phyloP scores from a whole-genome alignment of 2,113 vertebrate species.

The Thalassarche chlororhynchos region DNA sequence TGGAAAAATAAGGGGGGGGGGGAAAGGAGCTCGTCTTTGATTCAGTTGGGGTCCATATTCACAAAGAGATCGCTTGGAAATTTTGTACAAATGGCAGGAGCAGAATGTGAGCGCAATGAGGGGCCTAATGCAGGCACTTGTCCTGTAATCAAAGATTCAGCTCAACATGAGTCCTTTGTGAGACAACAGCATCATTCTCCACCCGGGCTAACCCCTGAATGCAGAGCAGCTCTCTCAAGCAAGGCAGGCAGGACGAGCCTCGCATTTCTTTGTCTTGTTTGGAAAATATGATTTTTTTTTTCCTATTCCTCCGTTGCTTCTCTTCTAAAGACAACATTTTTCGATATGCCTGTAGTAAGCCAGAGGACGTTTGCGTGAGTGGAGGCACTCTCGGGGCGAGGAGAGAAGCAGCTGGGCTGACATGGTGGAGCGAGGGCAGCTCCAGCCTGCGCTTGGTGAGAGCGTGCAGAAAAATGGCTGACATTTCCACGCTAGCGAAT shows the following conservation, averaged over 20 bases:
- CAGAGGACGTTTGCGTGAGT: background rate
- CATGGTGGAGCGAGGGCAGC: conserved; percentile 46
- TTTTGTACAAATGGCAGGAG: conserved; percentile 52
- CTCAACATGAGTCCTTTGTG: conserved; percentile 72
- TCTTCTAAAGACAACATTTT: background rate
- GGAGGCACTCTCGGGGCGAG: background rate
- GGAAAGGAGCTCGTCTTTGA: conserved; percentile 37
- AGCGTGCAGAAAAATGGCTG: conserved; percentile 60
- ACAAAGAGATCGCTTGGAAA: conserved; percentile 70
- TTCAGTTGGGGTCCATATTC: conserved; percentile 35
- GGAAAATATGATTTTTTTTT: conserved; percentile 22
- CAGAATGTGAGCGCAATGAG: conserved; percentile 43
- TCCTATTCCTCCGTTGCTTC: background rate
- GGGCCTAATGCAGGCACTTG: conserved; percentile 64
- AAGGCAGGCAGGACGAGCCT: conserved; percentile 14
- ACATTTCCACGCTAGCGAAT: background rate
- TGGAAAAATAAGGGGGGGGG: background rate
- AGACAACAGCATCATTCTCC: conserved; percentile 51
- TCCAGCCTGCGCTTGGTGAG: conserved; percentile 1
- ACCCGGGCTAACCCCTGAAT: conserved; percentile 18
- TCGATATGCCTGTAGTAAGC: background rate
- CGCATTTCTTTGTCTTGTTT: conserved; percentile 22
- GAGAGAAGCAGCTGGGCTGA: conserved; percentile 32
- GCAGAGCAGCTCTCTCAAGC: conserved; percentile 41
- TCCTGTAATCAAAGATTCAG: conserved; percentile 68